Evolutionary conservation across 1,140 invertebrate genomes (phyloP).

Genomic region (Halictus rubicundus): DNA sequence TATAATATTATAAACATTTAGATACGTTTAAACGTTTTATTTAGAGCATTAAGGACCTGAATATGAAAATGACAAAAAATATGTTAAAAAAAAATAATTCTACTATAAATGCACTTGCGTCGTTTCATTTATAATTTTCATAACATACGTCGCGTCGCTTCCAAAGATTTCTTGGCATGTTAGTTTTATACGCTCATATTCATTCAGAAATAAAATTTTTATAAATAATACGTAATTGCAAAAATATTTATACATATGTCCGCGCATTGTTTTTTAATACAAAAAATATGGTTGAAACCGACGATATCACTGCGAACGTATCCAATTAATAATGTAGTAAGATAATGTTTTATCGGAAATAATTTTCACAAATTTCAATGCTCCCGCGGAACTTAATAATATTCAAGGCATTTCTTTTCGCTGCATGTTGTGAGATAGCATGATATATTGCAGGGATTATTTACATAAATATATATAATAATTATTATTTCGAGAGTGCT

Average conservation of each 20-base stretch:
- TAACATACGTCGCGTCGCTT: no score
- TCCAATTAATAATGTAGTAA: no score
- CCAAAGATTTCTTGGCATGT: no score
- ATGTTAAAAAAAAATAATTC: no score
- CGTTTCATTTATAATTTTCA: no score
- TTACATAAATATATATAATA: conserved; percentile 30
- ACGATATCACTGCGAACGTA: neutral
- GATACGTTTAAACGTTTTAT: no score
- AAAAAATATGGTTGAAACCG: neutral
- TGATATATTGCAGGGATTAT: conserved; percentile 54
- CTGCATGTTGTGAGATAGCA: conserved; percentile 69
- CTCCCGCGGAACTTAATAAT: conserved; percentile 25
- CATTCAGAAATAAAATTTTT: neutral
- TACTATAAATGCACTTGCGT: no score
- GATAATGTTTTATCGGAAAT: neutral
- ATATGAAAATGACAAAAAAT: no score
- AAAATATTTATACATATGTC: neutral
- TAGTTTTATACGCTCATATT: no score
- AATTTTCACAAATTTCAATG: conserved; percentile 9
- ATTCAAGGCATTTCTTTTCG: conserved; percentile 42
- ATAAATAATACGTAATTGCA: neutral
- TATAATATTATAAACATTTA: no score
- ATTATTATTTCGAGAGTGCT: conserved; percentile 50
- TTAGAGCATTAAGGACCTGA: no score
- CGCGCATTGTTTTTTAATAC: neutral